Base-by-base conservation (phyloP, 64 coral and sea anemone genomes). In the Pocillopora verrucosa region DNA sequence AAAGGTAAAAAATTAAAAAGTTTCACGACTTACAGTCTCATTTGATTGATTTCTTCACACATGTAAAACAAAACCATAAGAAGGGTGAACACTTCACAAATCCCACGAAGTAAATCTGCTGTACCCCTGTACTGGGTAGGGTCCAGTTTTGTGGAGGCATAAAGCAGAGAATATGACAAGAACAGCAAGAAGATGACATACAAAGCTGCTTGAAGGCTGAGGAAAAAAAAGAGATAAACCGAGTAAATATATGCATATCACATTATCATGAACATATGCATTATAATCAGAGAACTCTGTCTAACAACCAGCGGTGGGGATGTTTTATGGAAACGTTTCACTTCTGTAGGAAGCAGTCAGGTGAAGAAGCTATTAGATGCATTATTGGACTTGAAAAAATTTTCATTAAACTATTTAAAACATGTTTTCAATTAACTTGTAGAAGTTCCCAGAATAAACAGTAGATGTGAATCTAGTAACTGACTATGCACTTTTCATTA, bases 21-120 rank as follows among this genome's bases (percentile, higher is more conserved):
- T 51, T 51, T 3, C 41, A 51, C 1, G 22, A 13, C 77, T 79
- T 59, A 94, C 93, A 78, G 87, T 64, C 65, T 76, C 14, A 94
- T 87, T 56, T 94, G 88, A 34, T 87, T 80, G 59, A 94, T n/a
- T 67, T 94, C 93, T 56, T 90, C 93, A 24, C 86, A 69, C 11
- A 90, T 64, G 34, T 90, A 94, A 65, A 94, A 87, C 30, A 87
- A 56, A n/a, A 89, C 34, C 59, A 94, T 88, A 11, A 91, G 14
- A 17, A 94, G 22, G 56, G 76, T 82, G 5, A 76, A 16, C 58
- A 94, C 60, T 67, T 94, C 93, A 74, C 88, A 90, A 16, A 91
- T 37, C 15, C 64, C 82, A 36, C 93, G 68, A 17, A 91, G 5
- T 4, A 38, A 38, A 74, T 94, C 93, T 73, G 17, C 82, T 16